Percentiles rank a stretch among this genome's conserved stretches.
phyloP scores from a whole-genome alignment of 2,113 vertebrate species.

The Haemorhous mexicanus region DNA sequence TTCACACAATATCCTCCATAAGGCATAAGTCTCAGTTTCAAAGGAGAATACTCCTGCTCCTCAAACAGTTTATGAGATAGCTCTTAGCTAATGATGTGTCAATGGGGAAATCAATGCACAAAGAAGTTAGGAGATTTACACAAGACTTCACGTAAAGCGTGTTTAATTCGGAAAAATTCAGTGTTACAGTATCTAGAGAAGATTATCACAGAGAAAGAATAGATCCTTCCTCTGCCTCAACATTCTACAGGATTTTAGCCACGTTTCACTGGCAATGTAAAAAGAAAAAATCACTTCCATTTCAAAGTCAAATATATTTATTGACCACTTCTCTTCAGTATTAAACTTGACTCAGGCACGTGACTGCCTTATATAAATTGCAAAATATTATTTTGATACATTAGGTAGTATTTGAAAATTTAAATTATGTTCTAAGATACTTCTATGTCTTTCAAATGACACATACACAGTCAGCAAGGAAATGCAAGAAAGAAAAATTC shows the following conservation, averaged over 20 bases:
- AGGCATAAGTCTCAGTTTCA: background rate
- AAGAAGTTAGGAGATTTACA: background rate
- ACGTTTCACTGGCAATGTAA: background rate
- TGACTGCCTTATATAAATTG: background rate
- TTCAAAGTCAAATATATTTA: background rate
- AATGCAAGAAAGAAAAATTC: background rate
- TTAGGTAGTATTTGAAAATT: background rate
- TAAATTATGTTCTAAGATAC: background rate
- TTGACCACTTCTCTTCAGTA: background rate
- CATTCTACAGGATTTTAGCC: background rate
- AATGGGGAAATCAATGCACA: fast-evolving
- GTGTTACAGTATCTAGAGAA: background rate
- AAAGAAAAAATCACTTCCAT: background rate
- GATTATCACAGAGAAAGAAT: background rate
- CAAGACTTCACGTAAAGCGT: background rate
- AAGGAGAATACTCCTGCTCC: background rate
- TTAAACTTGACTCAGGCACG: background rate
- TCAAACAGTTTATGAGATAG: background rate
- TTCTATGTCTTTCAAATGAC: background rate
- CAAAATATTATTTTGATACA: background rate
- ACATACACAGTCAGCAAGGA: background rate
- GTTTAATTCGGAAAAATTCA: background rate
- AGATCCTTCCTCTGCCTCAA: background rate
- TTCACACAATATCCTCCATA: background rate
- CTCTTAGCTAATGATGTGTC: background rate